phyloP scores from a whole-genome alignment of 2,797 vertebrate genomes.

The Clarias pachynema region DNA sequence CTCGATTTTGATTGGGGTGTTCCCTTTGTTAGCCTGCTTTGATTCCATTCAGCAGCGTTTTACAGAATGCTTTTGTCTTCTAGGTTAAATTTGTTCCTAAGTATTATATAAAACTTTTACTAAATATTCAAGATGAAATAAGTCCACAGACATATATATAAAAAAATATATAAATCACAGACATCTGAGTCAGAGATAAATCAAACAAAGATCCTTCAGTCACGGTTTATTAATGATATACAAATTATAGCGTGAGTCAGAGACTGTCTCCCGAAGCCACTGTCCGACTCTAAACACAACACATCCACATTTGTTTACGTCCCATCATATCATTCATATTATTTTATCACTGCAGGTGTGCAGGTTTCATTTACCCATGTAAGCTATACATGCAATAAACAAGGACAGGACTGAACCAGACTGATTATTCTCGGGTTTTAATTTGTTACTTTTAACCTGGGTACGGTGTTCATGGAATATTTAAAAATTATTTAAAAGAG shows the following conservation, averaged over 20 bases:
- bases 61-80: no score
- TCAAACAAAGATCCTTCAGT: not conserved
- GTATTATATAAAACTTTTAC: not conserved
- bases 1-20: no score
- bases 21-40: no score
- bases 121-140: not conserved
- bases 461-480: not conserved
- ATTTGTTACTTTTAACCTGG: not conserved
- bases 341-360: conserved; percentile 6
- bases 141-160: not conserved
- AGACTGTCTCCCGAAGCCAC: not conserved
- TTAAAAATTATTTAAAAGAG: conserved; percentile 12
- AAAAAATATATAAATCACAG: not conserved
- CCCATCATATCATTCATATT: not conserved
- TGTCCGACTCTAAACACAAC: conserved; percentile 6
- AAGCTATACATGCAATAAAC: no score
- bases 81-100: not conserved
- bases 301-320: not conserved
- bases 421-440: not conserved
- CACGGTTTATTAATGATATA: not conserved
- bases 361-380: not conserved
- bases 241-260: not conserved
- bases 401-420: not conserved
- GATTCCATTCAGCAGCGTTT: no score
- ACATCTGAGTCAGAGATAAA: not conserved